Evolutionary conservation across 2,888 invertebrate genomes (phyloP).

Genomic region (Ormyrus labotus): DNA sequence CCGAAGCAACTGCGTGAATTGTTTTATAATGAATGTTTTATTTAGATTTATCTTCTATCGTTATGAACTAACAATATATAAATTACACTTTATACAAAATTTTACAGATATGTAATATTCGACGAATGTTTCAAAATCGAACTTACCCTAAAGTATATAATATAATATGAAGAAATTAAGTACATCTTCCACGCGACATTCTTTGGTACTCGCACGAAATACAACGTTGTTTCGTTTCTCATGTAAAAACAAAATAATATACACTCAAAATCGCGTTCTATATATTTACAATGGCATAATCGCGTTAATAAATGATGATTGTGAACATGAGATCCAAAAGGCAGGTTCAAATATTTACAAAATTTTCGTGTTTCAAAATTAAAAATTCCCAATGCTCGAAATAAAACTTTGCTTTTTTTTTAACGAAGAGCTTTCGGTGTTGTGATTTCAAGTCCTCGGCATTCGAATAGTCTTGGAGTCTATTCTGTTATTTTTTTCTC

Average conservation of each 20-base stretch:
- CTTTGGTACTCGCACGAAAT: constrained; percentile 24
- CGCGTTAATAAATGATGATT: background rate
- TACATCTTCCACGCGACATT: constrained; percentile 23
- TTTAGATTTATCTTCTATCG: constrained; percentile 20
- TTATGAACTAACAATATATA: constrained; percentile 23
- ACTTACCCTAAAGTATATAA: background rate
- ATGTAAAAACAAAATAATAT: background rate
- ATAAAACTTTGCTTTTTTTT: too few relatives aligned
- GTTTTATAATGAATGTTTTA: constrained; percentile 12
- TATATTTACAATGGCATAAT: constrained; percentile 36
- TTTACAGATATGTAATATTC: constrained; percentile 61
- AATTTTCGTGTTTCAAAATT: too few relatives aligned
- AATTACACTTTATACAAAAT: constrained; percentile 67
- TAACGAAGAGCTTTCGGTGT: too few relatives aligned
- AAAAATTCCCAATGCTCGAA: too few relatives aligned
- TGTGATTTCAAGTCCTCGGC: too few relatives aligned
- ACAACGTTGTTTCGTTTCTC: background rate
- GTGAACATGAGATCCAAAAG: constrained; percentile 22
- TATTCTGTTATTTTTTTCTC: too few relatives aligned
- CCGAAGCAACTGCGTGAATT: too few relatives aligned
- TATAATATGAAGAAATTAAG: constrained; percentile 33
- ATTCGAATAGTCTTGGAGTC: too few relatives aligned
- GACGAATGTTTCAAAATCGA: background rate
- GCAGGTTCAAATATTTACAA: constrained; percentile 30
- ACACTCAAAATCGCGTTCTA: constrained; percentile 17